A percentile compares a stretch with the other conserved stretches of the same genome.
phyloP scores from a whole-genome alignment of 2,113 vertebrate genomes.

The Caracal caracal region DNA sequence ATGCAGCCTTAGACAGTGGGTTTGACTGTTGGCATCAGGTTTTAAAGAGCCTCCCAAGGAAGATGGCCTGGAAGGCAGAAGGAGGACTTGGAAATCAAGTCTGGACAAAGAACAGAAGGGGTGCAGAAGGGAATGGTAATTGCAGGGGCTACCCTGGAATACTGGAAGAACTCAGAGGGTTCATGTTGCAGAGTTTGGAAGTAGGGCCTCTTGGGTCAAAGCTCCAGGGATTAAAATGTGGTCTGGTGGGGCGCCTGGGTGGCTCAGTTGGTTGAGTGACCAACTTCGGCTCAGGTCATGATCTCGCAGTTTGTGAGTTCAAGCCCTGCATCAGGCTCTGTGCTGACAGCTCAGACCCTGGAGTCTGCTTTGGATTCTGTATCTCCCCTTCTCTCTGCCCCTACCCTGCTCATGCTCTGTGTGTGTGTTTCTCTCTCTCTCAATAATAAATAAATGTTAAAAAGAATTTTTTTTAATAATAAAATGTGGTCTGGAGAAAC shows the following conservation, averaged over 20 bases:
- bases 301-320: too few species aligned
- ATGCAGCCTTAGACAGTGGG: not conserved
- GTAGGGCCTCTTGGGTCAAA: not conserved
- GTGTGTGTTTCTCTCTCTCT: too few species aligned
- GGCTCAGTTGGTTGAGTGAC: too few species aligned
- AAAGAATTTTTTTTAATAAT: too few species aligned
- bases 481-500: too few species aligned
- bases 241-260: not conserved
- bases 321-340: too few species aligned
- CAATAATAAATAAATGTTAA: too few species aligned
- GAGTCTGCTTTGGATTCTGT: too few species aligned
- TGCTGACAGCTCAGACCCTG: too few species aligned
- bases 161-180: not conserved
- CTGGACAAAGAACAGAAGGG: not conserved
- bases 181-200: not conserved
- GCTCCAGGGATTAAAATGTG: not conserved
- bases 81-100: not conserved
- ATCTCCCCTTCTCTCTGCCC: too few species aligned
- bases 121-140: rapidly evolving
- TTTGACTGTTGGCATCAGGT: rapidly evolving
- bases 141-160: rapidly evolving
- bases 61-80: not conserved
- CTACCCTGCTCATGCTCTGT: too few species aligned
- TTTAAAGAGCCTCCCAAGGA: not conserved
- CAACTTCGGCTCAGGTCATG: too few species aligned